phyloP scores from a whole-genome alignment of 2,888 invertebrate species.

The Caenorhabditis virilis region DNA sequence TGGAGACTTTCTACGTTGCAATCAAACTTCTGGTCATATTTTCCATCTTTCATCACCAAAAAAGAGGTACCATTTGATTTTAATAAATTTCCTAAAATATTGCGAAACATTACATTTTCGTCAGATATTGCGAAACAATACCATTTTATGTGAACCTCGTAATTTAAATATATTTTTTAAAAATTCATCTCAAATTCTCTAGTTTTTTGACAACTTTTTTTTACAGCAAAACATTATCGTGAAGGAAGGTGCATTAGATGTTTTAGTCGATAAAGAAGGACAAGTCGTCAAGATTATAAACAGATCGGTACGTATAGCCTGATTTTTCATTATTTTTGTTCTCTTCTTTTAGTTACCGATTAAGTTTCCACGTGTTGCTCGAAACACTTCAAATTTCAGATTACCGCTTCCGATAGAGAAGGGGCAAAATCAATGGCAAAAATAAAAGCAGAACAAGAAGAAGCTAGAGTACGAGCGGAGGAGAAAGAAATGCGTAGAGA shows the following conservation, averaged over 20 bases:
- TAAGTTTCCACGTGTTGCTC: neutral
- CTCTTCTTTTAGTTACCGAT: neutral
- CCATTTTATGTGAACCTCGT: no score
- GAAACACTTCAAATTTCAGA: slow-evolving; percentile 25
- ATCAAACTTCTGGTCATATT: slow-evolving; percentile 50
- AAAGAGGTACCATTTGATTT: slow-evolving; percentile 33
- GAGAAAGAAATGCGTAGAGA: slow-evolving; percentile 45
- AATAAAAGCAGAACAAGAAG: slow-evolving; percentile 44
- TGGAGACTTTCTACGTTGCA: slow-evolving; percentile 57
- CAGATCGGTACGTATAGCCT: slow-evolving; percentile 40
- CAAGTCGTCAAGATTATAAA: slow-evolving; percentile 57
- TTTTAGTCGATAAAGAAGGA: slow-evolving; percentile 50
- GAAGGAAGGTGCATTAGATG: slow-evolving; percentile 58
- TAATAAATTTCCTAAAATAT: neutral
- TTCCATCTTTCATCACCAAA: slow-evolving; percentile 58
- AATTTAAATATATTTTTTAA: no score
- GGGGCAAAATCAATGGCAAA: slow-evolving; percentile 48
- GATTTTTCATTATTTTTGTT: slow-evolving; percentile 1
- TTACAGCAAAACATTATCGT: slow-evolving; percentile 42
- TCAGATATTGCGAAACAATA: no score
- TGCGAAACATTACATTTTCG: no score
- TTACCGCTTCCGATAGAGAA: slow-evolving; percentile 54
- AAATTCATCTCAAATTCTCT: neutral
- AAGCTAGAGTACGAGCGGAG: slow-evolving; percentile 25
- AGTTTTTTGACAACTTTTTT: neutral